A percentile compares a stretch with the other conserved stretches of the same genome.
phyloP scores from a whole-genome alignment of 1,140 invertebrate species.

The Probaryconus sp. region DNA sequence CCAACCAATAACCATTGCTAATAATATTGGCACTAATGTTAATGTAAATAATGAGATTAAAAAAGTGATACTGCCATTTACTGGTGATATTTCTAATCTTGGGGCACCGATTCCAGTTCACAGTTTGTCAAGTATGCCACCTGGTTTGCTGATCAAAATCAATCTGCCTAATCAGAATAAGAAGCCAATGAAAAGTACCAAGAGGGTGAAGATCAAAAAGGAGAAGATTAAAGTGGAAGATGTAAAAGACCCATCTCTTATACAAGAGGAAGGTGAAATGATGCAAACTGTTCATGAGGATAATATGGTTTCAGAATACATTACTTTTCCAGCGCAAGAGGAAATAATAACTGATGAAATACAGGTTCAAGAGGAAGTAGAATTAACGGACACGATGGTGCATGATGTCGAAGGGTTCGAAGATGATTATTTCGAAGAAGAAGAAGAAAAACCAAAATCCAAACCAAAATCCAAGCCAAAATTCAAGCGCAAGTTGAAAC shows the following conservation, averaged over 20 bases:
- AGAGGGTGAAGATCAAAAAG: conserved; percentile 38
- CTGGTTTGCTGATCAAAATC: conserved; percentile 76
- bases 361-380: conserved; percentile 40
- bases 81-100: conserved; percentile 72
- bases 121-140: conserved; percentile 75
- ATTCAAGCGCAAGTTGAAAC: not conserved
- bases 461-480: not conserved
- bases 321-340: conserved; percentile 25
- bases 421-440: conserved; percentile 26
- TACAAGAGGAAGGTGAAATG: conserved; percentile 9
- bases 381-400: conserved; percentile 30
- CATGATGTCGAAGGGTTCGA: conserved; percentile 5
- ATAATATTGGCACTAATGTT: conserved; percentile 64
- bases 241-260: conserved; percentile 4
- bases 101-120: conserved; percentile 75
- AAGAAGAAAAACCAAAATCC: conserved; percentile 11
- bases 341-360: conserved; percentile 29
- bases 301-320: conserved; percentile 19
- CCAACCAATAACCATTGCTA: conserved; percentile 72
- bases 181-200: conserved; percentile 31
- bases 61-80: conserved; percentile 74
- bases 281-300: conserved; percentile 11
- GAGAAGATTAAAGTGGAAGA: conserved; percentile 32
- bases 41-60: conserved; percentile 67
- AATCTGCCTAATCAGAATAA: conserved; percentile 71